A percentile compares a stretch with the other conserved stretches of the same genome.
phyloP scores from a whole-genome alignment of 2,113 vertebrate genomes.

The Hypanus sabinus region DNA sequence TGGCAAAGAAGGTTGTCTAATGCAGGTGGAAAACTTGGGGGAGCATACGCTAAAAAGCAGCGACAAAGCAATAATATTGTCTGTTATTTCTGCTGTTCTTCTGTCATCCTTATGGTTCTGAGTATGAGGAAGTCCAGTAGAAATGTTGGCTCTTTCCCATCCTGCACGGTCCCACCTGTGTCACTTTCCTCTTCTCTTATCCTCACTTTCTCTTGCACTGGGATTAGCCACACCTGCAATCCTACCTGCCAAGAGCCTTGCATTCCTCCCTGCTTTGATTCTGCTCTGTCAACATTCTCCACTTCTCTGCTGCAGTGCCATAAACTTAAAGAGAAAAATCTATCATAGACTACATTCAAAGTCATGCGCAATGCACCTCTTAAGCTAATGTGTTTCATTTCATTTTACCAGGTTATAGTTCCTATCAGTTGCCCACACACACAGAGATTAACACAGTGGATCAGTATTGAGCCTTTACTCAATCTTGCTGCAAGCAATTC shows the following conservation, averaged over 20 bases:
- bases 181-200: background rate
- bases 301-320: background rate
- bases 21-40: too few relatives aligned
- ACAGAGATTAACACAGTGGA: background rate
- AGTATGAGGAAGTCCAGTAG: background rate
- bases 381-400: background rate
- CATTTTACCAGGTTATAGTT: background rate
- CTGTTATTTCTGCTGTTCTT: background rate
- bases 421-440: background rate
- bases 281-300: background rate
- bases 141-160: background rate
- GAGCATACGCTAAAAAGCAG: background rate
- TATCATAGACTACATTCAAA: background rate
- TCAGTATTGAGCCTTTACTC: background rate
- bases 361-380: background rate
- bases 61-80: background rate
- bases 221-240: background rate
- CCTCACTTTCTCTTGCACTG: background rate
- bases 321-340: background rate
- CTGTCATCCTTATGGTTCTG: background rate
- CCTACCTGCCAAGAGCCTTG: background rate
- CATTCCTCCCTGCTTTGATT: background rate
- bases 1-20: too few relatives aligned
- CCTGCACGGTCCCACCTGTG: background rate
- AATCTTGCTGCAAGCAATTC: background rate